Evolutionary conservation across 2,113 vertebrate genomes (phyloP).

Genomic region (Tupaia tana): DNA sequence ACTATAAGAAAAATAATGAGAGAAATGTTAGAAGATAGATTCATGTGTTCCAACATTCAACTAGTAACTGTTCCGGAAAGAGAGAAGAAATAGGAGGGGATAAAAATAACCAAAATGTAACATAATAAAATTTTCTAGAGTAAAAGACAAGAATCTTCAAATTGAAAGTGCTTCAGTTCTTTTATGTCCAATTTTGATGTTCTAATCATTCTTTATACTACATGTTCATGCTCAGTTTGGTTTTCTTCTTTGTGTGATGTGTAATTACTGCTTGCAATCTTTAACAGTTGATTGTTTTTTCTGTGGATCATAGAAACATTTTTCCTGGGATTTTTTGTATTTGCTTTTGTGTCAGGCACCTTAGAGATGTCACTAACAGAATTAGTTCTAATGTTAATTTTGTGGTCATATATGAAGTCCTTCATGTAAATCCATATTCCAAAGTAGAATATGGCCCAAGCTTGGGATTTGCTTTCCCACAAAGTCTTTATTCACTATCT

Average conservation of each 20-base stretch:
- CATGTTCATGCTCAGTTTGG: neutral
- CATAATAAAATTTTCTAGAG: slow-evolving; percentile 3
- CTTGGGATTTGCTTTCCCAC: neutral
- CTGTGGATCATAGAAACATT: neutral
- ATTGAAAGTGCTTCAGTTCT: neutral
- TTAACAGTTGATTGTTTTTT: neutral
- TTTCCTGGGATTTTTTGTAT: neutral
- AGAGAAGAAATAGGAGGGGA: neutral
- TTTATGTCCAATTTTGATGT: neutral
- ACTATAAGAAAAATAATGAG: neutral
- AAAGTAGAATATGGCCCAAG: neutral
- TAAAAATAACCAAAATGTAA: neutral
- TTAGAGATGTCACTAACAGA: neutral
- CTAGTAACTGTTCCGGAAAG: neutral
- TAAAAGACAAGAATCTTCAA: neutral
- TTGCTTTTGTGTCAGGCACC: neutral
- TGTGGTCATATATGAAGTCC: neutral
- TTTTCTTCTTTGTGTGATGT: slow-evolving; percentile 40
- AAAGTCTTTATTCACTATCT: neutral
- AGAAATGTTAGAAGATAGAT: neutral
- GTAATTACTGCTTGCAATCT: neutral
- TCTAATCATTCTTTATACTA: neutral
- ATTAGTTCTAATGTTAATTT: neutral
- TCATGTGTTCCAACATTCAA: neutral
- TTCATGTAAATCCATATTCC: slow-evolving; percentile 27